Evolutionary conservation across 2,888 invertebrate species (phyloP), one percentile per base, ranked within the genome.

Genomic region (Melanargia galathea): DNA sequence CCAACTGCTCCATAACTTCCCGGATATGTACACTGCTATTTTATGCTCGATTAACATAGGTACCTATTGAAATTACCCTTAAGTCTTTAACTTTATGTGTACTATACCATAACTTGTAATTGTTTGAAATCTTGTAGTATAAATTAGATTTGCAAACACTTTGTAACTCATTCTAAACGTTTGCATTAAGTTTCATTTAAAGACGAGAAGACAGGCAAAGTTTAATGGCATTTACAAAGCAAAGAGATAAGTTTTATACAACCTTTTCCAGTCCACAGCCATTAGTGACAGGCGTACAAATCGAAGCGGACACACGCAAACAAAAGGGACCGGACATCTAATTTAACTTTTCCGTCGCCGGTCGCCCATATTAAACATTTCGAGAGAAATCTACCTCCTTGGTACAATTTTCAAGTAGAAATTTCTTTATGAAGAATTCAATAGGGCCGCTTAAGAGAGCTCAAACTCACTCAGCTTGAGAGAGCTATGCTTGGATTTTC

Each of bases 301-400:
- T 81, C 79, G 80, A 78, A 77, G 70, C 78, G 76, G 81, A 82
- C 83, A 83, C 79, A 70, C 75, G 73, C 76, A 75, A 79, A 80
- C 80, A 79, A 70, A 70, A 71, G 61, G 52, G 45, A 11, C 73
- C 77, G 76, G 75, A 73, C 75, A 73, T 81, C 82, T 87, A 86
- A 87, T 86, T 86, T 82, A 83, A 84, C 81, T 87, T 86, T 86
- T 80, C 81, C 83, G 85, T 84, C 84, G 82, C 83, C 80, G 79
- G 71, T 74, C 78, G 76, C 71, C 79, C 80, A 77, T 78, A 79
- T 81, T 79, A 79, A 78, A 80, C 79, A 83, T 85, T 86, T 84
- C 77, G 82, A 80, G 83, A n/a, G 51, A 51, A 30, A 30, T n/a
- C 16, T 30, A 18, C 26, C 18, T 30, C 30, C 18, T 30, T 24